Evolutionary conservation across 2,797 vertebrate genomes (phyloP), one percentile per base, ranked within the genome.

Genomic region (Pantherophis alleghaniensis): DNA sequence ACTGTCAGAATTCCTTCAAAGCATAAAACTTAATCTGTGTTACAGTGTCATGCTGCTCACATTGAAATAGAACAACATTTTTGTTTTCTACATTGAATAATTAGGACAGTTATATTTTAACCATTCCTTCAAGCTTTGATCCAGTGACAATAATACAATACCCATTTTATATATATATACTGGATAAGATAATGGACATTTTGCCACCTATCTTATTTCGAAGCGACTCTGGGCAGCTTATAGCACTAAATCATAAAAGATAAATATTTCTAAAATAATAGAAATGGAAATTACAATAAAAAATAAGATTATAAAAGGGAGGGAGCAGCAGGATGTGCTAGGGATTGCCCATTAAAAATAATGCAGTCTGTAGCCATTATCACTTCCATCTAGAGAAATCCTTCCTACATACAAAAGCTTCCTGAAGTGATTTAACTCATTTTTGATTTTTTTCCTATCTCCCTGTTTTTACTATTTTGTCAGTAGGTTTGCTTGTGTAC

Each of bases 21-120:
- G 69, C 55, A 90, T 90, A 90, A 90, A 94, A 37, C 20, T 74
- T 91, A 88, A 79, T 32, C 3, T 9, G 26, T 53, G 13, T 86
- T 69, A 53, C 2, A 14, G 42, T 89, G 55, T 83, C 57, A 66
- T 51, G 51, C 37, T 86, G 18, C 88, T 66, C 91, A 91, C 32
- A 88, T 26, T 47, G 86, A 92, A 91, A 94, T 87, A 61, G 32
- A 55, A 61, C 91, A 90, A 4, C 66, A 20, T 93, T 91, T 93
- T 93, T 88, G 22, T 93, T 87, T 87, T 88, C 28, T 26, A n/a
- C 42, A 53, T 93, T 93, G 91, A 91, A 87, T 24, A 22, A 59
- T 69, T 28, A 87, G 26, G 37, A 60, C 47, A 87, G 20, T 13
- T 55, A 28, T 14, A 42, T 51, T 66, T 24, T 56, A 74, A 92